phyloP scores from a whole-genome alignment of 2,113 vertebrate species.

The Tinamus guttatus region DNA sequence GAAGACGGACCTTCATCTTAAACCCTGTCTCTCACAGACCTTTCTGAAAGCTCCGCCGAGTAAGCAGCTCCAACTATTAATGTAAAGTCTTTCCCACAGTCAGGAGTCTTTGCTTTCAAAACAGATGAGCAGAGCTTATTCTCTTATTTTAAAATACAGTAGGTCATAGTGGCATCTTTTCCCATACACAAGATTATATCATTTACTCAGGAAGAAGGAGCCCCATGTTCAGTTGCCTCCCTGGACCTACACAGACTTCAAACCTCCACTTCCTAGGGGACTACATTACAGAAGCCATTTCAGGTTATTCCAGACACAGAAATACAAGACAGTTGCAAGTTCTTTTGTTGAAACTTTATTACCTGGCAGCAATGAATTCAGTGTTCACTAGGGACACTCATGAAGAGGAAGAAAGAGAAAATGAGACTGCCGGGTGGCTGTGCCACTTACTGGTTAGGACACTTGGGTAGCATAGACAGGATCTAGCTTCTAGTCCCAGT shows the following conservation, averaged over 20 bases:
- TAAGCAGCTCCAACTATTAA: not conserved
- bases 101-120: not conserved
- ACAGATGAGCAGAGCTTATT: not conserved
- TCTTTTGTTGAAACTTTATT: not conserved
- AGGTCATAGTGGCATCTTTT: not conserved
- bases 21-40: not conserved
- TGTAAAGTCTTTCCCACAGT: not conserved
- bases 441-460: fast-evolving
- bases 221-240: not conserved
- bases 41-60: not conserved
- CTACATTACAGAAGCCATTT: not conserved
- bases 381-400: not conserved
- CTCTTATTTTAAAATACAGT: not conserved
- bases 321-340: not conserved
- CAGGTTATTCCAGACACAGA: not conserved
- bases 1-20: not conserved
- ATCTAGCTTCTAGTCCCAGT: not conserved
- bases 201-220: not conserved
- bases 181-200: not conserved
- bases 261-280: not conserved
- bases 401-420: not conserved
- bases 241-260: not conserved
- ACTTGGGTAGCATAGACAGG: not conserved
- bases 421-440: not conserved
- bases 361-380: not conserved